phyloP scores from a whole-genome alignment of 2,888 invertebrate genomes.

The Acheta domesticus region DNA sequence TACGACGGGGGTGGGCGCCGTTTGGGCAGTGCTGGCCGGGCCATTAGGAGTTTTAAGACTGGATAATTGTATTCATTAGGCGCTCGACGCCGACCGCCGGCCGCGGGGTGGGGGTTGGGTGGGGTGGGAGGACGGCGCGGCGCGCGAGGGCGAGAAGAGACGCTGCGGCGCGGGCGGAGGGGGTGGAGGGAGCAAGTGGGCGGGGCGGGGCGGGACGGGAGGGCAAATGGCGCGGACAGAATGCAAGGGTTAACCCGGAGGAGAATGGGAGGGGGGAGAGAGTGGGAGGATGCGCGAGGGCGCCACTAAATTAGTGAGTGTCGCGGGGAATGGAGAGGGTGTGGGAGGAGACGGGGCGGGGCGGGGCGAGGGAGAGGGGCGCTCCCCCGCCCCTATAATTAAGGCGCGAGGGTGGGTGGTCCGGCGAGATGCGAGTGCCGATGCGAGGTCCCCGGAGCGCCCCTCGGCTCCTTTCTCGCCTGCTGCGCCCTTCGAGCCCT shows the following conservation, averaged over 20 bases:
- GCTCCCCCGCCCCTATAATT: background rate
- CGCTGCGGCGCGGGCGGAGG: background rate
- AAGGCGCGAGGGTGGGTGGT: background rate
- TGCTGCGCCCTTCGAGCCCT: background rate
- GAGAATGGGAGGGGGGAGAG: background rate
- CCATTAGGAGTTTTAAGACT: slow-evolving; percentile 10
- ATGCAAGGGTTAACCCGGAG: background rate
- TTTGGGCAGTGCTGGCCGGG: background rate
- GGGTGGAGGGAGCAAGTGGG: background rate
- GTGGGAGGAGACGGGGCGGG: too few relatives aligned
- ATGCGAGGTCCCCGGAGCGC: background rate
- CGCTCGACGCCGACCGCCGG: background rate
- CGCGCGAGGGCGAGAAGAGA: background rate
- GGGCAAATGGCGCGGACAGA: background rate
- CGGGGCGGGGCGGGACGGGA: background rate
- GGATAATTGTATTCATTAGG: slow-evolving; percentile 18
- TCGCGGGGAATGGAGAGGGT: background rate
- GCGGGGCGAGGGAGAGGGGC: background rate
- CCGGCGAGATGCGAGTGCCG: background rate
- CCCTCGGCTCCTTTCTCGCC: background rate
- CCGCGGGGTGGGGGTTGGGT: background rate
- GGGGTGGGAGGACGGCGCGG: background rate
- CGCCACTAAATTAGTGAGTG: background rate
- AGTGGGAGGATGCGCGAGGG: background rate
- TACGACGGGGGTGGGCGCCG: background rate